phyloP scores from a whole-genome alignment of 1,140 invertebrate genomes.

The Megathymus violae region DNA sequence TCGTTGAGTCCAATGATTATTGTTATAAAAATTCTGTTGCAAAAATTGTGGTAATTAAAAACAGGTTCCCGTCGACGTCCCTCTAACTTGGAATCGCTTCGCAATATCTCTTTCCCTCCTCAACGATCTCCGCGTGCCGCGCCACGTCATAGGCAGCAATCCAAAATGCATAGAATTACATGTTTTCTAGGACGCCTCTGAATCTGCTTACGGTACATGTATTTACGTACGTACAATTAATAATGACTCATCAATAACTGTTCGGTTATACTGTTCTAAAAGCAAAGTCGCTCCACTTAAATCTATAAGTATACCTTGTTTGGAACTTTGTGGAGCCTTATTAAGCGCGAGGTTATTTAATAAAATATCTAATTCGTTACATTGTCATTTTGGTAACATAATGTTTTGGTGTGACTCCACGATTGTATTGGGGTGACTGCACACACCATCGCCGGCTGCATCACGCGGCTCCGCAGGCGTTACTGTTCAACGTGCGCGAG shows the following conservation, averaged over 20 bases:
- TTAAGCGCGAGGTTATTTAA: conserved; percentile 20
- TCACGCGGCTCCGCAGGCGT: conserved; percentile 32
- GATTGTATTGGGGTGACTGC: not conserved
- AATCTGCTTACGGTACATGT: conserved; percentile 27
- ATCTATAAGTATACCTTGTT: conserved; percentile 23
- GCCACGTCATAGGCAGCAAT: not conserved
- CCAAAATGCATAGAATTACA: conserved; percentile 15
- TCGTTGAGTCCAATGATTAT: conserved; percentile 29
- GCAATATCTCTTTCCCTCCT: not conserved
- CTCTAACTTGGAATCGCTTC: conserved; percentile 6
- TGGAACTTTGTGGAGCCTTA: conserved; percentile 36
- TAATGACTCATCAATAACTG: not conserved
- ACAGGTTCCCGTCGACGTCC: conserved; percentile 35
- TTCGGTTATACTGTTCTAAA: conserved; percentile 18
- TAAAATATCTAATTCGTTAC: conserved; percentile 18
- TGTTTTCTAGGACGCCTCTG: conserved; percentile 36
- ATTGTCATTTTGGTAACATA: not conserved
- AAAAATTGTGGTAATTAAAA: conserved; percentile 48
- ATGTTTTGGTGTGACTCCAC: not conserved
- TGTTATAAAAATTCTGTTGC: conserved; percentile 44
- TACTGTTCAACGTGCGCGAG: conserved; percentile 28
- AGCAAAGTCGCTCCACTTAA: conserved; percentile 31
- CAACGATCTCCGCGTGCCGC: not conserved
- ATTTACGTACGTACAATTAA: conserved; percentile 15
- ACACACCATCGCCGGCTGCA: conserved; percentile 21